phyloP scores from a whole-genome alignment of 2,113 vertebrate genomes.

The Emydocephalus ijimae region DNA sequence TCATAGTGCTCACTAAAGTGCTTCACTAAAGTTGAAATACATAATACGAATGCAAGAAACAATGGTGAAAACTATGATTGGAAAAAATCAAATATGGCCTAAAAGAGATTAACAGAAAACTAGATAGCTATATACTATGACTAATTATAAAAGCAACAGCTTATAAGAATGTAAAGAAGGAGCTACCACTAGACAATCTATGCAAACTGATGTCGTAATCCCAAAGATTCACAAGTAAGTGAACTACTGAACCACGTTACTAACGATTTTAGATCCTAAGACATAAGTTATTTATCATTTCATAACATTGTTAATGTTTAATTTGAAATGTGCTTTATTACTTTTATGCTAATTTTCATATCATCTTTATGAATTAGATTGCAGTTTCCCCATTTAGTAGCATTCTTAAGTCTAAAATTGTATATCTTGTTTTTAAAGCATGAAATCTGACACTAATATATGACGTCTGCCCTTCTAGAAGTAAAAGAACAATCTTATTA shows the following conservation, averaged over 20 bases:
- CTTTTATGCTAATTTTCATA: not conserved
- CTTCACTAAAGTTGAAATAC: not conserved
- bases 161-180: not conserved
- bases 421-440: not conserved
- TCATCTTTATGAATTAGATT: not conserved
- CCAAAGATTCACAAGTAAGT: not conserved
- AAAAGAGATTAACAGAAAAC: not conserved
- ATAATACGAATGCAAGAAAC: not conserved
- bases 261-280: not conserved
- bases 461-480: not conserved
- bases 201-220: not conserved
- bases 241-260: not conserved
- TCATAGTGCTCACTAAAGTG: not conserved
- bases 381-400: not conserved
- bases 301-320: not conserved
- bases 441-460: not conserved
- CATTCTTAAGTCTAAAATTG: not conserved
- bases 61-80: not conserved
- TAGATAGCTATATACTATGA: not conserved
- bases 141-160: not conserved
- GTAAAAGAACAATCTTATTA: not conserved
- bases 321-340: not conserved
- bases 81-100: not conserved
- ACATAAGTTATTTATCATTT: not conserved
- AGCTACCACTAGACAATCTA: not conserved